These are phyloP conservation scores for Rhynchotus rufescens DNA, from an alignment of 2,797 vertebrate species.

Conservation along the genomic window DNA sequence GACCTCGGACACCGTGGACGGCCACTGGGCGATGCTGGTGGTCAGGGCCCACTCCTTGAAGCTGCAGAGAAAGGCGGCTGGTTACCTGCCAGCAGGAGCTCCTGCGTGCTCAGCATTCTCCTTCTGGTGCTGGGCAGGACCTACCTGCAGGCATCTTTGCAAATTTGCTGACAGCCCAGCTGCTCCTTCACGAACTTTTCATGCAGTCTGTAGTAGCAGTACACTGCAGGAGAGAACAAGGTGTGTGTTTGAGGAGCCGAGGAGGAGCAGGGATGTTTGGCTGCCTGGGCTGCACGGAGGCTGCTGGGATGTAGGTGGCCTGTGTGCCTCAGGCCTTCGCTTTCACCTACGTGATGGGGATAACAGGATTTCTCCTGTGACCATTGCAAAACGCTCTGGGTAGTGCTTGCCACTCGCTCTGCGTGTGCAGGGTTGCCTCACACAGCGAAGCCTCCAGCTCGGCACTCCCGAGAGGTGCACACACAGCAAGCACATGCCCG, in stretches of 20 bases:
- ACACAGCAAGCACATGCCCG: neutral
- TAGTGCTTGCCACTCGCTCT: neutral
- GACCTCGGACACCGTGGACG: slow-evolving; percentile 80
- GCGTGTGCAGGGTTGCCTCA: neutral
- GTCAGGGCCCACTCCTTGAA: slow-evolving; percentile 85
- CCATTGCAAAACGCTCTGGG: neutral
- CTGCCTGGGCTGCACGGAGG: neutral
- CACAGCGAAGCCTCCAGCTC: neutral
- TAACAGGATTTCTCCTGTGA: too few species aligned
- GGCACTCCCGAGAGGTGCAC: neutral
- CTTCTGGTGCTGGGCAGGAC: neutral
- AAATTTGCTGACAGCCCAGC: slow-evolving; percentile 81
- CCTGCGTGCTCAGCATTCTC: rapidly evolving
- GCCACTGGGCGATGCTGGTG: slow-evolving; percentile 84
- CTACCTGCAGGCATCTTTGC: slow-evolving; percentile 83
- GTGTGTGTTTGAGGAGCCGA: neutral
- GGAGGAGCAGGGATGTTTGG: neutral
- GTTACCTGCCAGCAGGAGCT: neutral
- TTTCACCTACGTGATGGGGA: too few species aligned
- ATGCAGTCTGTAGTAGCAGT: slow-evolving; percentile 82
- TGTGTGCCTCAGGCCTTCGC: too few species aligned
- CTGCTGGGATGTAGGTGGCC: too few species aligned
- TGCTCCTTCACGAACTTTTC: slow-evolving; percentile 80
- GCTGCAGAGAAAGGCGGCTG: slow-evolving; percentile 55
- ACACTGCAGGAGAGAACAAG: slow-evolving; percentile 72